Base-by-base conservation (phyloP, 2,888 invertebrate genomes). In the Odontothrips loti region DNA sequence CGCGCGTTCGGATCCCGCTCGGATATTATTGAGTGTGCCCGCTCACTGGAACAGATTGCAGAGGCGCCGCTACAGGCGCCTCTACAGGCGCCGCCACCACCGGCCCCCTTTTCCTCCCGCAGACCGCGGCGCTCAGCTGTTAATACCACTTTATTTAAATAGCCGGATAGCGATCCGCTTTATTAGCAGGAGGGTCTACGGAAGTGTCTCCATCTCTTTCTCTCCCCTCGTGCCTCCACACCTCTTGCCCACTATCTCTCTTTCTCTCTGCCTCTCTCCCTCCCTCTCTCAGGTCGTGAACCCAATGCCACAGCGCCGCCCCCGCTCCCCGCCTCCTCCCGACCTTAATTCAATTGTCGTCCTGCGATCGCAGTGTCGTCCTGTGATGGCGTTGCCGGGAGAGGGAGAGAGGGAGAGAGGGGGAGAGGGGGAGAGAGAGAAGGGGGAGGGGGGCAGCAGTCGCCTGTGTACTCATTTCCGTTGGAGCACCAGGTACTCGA, bases 221-320 rank as follows among this genome's bases (percentile, higher is more conserved):
- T 20, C 2, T 81, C 80, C 82, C 80, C 68, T 23, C 68, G 12
- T 23, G 0, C 68, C 23, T 20, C 23, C 68, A 0, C 23, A 9
- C 23, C 82, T 78, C 63, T 48, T 81, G 75, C 79, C 80, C 81
- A 81, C 81, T 78, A 82, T 81, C 83, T 47, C 79, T 58, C 79
- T 80, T 58, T 68, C n/a, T 82, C 78, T 79, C 79, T 81, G 47
- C 43, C 79, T 47, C 79, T 79, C 79, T 79, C 79, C 79, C 82
- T 82, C 80, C 81, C 85, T 85, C 85, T 83, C 84, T 83, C 83
- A 83, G 82, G 82, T 84, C 85, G 83, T 85, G 82, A 84, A 83
- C 84, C 85, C 83, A 83, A 83, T 83, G 82, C 82, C 82, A 83
- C 82, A 82, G 81, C 81, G 82, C 82, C 82, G 29, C 29, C 82